A percentile compares a stretch with the other conserved stretches of the same genome.
Conservation (phyloP, 2,888 invertebrate genomes). For the Clusia tigrina region DNA sequence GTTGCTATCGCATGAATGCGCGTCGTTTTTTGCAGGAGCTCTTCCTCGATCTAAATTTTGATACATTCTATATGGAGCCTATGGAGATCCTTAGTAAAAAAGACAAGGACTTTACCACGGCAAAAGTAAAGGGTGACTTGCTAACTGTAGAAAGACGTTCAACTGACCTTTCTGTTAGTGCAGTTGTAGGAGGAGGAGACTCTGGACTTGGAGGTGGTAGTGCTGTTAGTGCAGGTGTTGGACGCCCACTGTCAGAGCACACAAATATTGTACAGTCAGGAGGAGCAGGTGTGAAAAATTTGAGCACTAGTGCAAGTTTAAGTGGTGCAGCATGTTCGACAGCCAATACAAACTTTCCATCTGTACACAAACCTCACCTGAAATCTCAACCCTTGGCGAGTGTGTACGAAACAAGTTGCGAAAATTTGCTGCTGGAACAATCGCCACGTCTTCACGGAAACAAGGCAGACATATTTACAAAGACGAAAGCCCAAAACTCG, state of each 20-base stretch:
- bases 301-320: not conserved
- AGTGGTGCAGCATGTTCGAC: constrained; percentile 12
- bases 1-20: constrained; percentile 82
- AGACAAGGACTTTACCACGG: constrained; percentile 42
- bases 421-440: constrained; percentile 61
- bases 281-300: not conserved
- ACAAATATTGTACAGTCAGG: constrained; percentile 6
- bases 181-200: not conserved
- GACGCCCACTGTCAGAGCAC: not conserved
- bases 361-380: constrained; percentile 47
- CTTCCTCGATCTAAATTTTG: constrained; percentile 85
- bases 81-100: constrained; percentile 64
- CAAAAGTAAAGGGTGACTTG: constrained; percentile 5
- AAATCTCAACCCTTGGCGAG: constrained; percentile 65
- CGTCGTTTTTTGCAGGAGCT: constrained; percentile 92
- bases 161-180: not conserved
- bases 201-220: no score
- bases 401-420: constrained; percentile 66
- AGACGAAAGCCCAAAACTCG: not conserved
- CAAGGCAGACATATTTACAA: constrained; percentile 10
- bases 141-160: constrained; percentile 5
- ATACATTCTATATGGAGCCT: constrained; percentile 69
- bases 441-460: constrained; percentile 39
- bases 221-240: not conserved
- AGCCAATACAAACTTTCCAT: constrained; percentile 14